phyloP scores from a whole-genome alignment of 1,140 invertebrate genomes.

The Homarus americanus region DNA sequence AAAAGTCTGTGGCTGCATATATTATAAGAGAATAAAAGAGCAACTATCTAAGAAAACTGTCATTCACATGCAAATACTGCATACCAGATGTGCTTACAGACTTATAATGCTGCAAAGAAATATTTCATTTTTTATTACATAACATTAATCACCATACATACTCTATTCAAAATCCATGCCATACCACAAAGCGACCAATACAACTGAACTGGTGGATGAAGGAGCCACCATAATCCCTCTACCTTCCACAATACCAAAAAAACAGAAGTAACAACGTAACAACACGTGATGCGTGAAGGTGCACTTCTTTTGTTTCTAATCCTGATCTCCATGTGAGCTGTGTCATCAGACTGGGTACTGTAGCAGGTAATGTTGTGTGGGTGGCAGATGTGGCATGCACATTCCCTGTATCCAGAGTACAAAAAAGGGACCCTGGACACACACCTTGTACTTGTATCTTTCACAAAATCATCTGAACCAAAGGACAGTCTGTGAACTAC shows the following conservation, averaged over 20 bases:
- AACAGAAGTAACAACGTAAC: conserved; percentile 15
- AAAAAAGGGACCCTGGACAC: not conserved
- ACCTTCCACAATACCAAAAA: conserved; percentile 29
- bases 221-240: not conserved
- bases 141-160: not conserved
- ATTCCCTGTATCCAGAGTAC: conserved; percentile 9
- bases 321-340: conserved; percentile 14
- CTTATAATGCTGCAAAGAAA: not conserved
- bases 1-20: not conserved
- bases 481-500: not conserved
- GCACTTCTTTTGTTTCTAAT: conserved; percentile 7
- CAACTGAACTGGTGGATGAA: conserved; percentile 8
- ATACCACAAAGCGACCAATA: conserved; percentile 28
- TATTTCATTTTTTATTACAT: not conserved
- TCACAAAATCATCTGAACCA: not conserved
- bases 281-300: conserved; percentile 9
- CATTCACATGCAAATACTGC: not conserved
- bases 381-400: conserved; percentile 22
- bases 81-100: not conserved
- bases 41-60: not conserved
- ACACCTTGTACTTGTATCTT: not conserved
- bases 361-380: not conserved
- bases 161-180: conserved; percentile 31
- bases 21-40: not conserved
- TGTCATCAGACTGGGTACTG: not conserved